Evolutionary conservation across 1,140 invertebrate genomes (phyloP), one percentile per base, ranked within the genome.

Genomic region (Acromyrmex charruanus): DNA sequence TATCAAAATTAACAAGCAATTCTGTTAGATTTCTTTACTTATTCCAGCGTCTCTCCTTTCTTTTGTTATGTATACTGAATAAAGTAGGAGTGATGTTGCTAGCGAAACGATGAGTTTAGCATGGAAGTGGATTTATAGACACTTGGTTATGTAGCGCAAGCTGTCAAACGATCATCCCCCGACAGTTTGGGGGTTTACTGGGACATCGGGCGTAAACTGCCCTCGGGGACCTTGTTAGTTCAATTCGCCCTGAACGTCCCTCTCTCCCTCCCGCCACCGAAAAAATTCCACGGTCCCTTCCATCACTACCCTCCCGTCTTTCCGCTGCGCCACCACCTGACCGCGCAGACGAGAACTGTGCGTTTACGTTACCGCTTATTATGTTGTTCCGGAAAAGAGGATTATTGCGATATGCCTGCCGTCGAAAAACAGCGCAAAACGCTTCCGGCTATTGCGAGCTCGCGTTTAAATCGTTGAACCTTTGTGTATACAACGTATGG

Each of bases 201-300:
- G 88, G 91, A 94, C 92, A 94, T 93, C 91, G 91, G 89, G 88
- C 92, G 91, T 94, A 95, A 95, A 94, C 93, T 94, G 94, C 89
- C 95, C 94, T 93, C 71, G 82, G 95, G 94, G 95, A 95, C 87
- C 94, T 95, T 95, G 94, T 95, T 95, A 95, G 93, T 94, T 93
- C 91, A 91, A 91, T 92, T 93, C 92, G 93, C 92, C 10, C 87
- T 88, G 86, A 92, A 89, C 89, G 92, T 91, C 90, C 88, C 79
- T n/a, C 55, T 58, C 55, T 7, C n/a, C 6, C n/a, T n/a, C 55
- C 31, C 66, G 18, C n/a, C 44, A 2, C 61, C 25, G 44, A 77
- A 90, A 91, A 90, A 90, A 72, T 68, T 58, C 69, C 65, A 28
- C 49, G 28, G 12, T 7, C 39, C 58, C 71, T 71, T 82, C 35